Evolutionary conservation across 1,140 invertebrate species (phyloP).

Genomic region (Brachionus rotundiformis): DNA sequence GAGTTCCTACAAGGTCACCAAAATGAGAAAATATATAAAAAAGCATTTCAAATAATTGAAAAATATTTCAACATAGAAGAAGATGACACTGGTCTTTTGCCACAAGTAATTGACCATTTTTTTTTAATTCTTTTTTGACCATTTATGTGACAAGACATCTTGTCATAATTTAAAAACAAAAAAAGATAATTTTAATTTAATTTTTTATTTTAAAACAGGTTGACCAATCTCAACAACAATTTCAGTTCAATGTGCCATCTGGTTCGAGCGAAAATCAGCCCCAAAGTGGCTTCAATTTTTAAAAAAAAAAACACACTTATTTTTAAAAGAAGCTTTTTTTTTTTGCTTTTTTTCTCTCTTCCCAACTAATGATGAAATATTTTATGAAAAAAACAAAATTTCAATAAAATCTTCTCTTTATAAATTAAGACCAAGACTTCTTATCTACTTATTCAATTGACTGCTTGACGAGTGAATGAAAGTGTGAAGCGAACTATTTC

Average conservation of each 20-base stretch:
- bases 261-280: slow-evolving; percentile 18
- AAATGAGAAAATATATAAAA: slow-evolving; percentile 90
- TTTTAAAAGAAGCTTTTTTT: slow-evolving; percentile 26
- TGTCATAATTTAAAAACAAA: too few species aligned
- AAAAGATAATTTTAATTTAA: neutral
- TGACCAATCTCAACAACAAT: slow-evolving; percentile 26
- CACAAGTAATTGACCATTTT: neutral
- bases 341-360: slow-evolving; percentile 14
- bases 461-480: slow-evolving; percentile 1
- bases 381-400: slow-evolving; percentile 34
- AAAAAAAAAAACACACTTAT: neutral
- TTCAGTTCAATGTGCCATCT: slow-evolving; percentile 41
- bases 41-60: slow-evolving; percentile 91
- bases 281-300: slow-evolving; percentile 50
- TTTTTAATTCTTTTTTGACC: neutral
- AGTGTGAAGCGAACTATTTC: neutral
- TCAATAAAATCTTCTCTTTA: slow-evolving; percentile 31
- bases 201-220: neutral
- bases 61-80: slow-evolving; percentile 81
- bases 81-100: slow-evolving; percentile 50
- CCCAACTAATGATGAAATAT: neutral
- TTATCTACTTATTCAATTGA: neutral
- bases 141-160: too few species aligned
- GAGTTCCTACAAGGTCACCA: slow-evolving; percentile 90
- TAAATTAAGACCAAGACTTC: neutral